Conservation (phyloP, 2,797 vertebrate genomes). For the Chelonia mydas region DNA sequence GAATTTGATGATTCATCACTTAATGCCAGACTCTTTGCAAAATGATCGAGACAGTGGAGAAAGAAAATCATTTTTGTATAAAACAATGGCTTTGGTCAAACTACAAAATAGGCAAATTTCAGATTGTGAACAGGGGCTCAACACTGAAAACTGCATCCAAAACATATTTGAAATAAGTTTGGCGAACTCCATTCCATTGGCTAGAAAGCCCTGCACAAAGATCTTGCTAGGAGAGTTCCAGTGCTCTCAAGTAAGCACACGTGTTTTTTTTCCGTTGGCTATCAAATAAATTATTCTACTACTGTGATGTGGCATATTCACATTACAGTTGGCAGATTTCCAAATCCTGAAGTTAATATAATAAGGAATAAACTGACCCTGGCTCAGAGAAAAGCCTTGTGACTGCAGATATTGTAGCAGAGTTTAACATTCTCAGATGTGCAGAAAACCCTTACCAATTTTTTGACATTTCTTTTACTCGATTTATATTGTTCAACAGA, state of each 20-base stretch:
- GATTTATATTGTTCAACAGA: constrained; percentile 81
- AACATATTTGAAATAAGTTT: not conserved
- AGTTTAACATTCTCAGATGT: not conserved
- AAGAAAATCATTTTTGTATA: not conserved
- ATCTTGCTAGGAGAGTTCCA: not conserved
- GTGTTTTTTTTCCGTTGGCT: not conserved
- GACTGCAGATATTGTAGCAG: not conserved
- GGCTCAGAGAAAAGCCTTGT: not conserved
- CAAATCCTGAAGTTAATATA: accelerated
- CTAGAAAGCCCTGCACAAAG: not conserved
- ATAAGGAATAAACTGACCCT: not conserved
- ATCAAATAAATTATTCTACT: not conserved
- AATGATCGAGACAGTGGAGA: not conserved
- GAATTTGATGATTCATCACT: not conserved
- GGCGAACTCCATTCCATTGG: not conserved
- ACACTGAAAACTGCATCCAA: not conserved
- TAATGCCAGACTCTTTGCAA: not conserved
- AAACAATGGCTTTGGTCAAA: not conserved
- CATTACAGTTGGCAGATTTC: not conserved
- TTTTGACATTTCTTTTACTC: constrained; percentile 37
- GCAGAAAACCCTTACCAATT: not conserved
- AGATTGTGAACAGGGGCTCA: not conserved
- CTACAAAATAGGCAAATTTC: not conserved
- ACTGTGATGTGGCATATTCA: not conserved
- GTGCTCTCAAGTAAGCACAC: not conserved